phyloP scores from a whole-genome alignment of 2,797 vertebrate species.

The Phylloscopus collybita region DNA sequence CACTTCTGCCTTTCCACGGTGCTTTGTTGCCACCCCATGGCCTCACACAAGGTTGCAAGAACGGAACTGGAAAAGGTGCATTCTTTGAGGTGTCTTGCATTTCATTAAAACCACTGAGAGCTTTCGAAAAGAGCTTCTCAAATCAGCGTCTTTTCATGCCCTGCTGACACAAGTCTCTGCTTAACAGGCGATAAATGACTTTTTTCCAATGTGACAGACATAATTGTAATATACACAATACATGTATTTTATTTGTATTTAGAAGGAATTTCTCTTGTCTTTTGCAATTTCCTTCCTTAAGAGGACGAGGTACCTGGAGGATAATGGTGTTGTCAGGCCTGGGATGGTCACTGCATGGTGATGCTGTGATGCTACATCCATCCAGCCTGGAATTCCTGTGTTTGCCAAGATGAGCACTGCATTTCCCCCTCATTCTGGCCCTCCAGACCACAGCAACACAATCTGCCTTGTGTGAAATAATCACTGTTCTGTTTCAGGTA shows the following conservation, averaged over 20 bases:
- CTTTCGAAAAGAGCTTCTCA: neutral
- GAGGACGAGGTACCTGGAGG: neutral
- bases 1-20: neutral
- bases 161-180: neutral
- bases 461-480: neutral
- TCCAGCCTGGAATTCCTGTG: neutral
- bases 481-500: neutral
- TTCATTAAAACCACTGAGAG: neutral
- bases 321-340: neutral
- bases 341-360: neutral
- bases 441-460: neutral
- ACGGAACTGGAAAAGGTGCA: neutral
- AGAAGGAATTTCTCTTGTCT: neutral
- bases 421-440: neutral
- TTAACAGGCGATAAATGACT: neutral
- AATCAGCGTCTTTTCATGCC: neutral
- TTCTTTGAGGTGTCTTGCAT: neutral
- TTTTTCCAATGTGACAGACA: neutral
- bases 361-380: neutral
- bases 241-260: neutral
- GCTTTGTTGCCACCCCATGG: conserved; percentile 37
- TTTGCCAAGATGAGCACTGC: neutral
- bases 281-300: neutral
- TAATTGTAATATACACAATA: neutral
- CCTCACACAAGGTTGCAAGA: neutral